Evolutionary conservation across 2,888 invertebrate genomes (phyloP), one percentile per base, ranked within the genome.

Genomic region (Darwinula stevensoni): DNA sequence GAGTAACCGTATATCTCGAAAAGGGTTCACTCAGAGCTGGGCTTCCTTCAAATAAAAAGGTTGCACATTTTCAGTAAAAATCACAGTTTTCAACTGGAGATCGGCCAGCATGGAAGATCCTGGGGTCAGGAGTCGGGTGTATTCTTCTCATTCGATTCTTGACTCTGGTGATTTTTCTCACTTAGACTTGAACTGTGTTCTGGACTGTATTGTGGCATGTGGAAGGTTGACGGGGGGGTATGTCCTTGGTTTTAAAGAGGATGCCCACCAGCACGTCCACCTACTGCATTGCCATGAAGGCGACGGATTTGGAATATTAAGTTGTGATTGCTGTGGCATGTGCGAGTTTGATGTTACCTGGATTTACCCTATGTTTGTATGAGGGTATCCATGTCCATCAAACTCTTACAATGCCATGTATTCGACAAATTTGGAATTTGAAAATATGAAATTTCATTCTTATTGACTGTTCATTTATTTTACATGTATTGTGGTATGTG

Each of bases 1-100:
- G 22, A 22, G 22, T 22, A 22, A 22, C 22, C 22, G 22, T 22
- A 22, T 22, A 22, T 22, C 22, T 22, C 22, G 22, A 22, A 22
- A 22, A 22, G 22, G 22, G 22, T 22, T 22, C 22, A 22, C 22
- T 22, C 22, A 22, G 22, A 22, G 22, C 22, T 22, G 22, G 22
- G 22, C 22, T 22, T 22, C 22, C 22, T 22, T 22, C 22, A 22
- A 22, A 22, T 22, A 22, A 22, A 22, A 22, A 22, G 22, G 22
- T 22, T 22, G 22, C 22, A 22, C 22, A 22, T 22, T 22, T 22
- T 22, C 22, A 22, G 22, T 22, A 22, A 22, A 22, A 22, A 22
- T 22, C 22, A 22, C 22, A 22, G 22, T 22, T 22, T 22, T 22
- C 22, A 22, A 22, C 22, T 22, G 22, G 22, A 22, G 22, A 22